Base-by-base conservation (phyloP, 1,140 invertebrate genomes). In the Geopemphigus sp. region DNA sequence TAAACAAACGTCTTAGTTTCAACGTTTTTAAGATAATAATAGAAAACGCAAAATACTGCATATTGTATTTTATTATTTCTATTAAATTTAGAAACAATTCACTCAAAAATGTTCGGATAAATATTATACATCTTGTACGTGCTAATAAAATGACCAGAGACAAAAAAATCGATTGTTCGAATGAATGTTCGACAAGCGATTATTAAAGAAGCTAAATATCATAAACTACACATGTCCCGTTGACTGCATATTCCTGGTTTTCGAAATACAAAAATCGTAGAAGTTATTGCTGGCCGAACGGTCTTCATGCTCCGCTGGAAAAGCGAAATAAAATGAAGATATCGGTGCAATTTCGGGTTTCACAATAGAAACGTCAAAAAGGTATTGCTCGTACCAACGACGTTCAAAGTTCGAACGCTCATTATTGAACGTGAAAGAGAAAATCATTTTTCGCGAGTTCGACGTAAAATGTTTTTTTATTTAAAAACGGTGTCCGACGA, bases 251-350 rank as follows among this genome's bases (percentile, higher is more conserved):
- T 4, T 10, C 1, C 14, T 26, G 50, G 45, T 53, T 26, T 24
- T 70, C 22, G 47, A 24, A n/a, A 76, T n/a, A n/a, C n/a, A 45
- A 59, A 32, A 76, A 24, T n/a, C n/a, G n/a, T n/a, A 45, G 53
- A 17, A 22, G 19, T 22, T 74, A 17, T n/a, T n/a, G 32, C 4
- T 15, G 2, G 1, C 10, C 56, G n/a, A 22, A 57, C 26, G 11
- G n/a, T n/a, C 24, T 76, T 76, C 32, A 76, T 76, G 73, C 61
- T 17, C 73, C 73, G 45, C 73, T 76, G 73, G 0, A 76, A 61
- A 45, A 76, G 17, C n/a, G n/a, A n/a, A n/a, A n/a, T n/a, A n/a
- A n/a, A n/a, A n/a, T n/a, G n/a, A n/a, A n/a, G n/a, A n/a, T n/a
- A n/a, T n/a, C n/a, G n/a, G n/a, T n/a, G n/a, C n/a, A n/a, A n/a